A percentile compares a stretch with the other conserved stretches of the same genome.
Evolutionary conservation across 2,888 invertebrate species (phyloP).

Genomic region (Dolichomitus sp.): DNA sequence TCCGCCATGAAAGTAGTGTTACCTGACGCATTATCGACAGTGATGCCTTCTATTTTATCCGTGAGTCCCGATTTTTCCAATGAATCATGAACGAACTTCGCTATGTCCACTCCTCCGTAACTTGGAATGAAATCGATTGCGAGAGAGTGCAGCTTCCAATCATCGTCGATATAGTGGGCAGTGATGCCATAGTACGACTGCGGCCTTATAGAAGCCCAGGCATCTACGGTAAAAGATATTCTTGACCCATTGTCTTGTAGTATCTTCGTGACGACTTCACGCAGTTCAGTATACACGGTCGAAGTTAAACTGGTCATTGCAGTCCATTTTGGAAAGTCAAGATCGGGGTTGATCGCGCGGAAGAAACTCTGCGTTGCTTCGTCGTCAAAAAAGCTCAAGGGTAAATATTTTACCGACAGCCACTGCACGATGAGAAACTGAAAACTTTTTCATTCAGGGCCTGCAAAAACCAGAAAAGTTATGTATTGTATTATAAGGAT

Average conservation of each 20-base stretch:
- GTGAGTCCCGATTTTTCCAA: constrained; percentile 24
- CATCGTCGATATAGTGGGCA: constrained; percentile 7
- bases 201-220: constrained; percentile 17
- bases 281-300: constrained; percentile 2
- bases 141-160: constrained; percentile 13
- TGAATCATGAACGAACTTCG: constrained; percentile 3
- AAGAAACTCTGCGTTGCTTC: constrained; percentile 3
- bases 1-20: constrained; percentile 37
- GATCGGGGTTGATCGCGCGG: constrained; percentile 7
- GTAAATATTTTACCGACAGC: constrained; percentile 15
- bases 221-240: constrained; percentile 7
- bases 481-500: neutral
- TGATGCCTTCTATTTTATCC: constrained; percentile 20
- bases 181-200: constrained; percentile 21
- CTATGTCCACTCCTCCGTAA: constrained; percentile 5
- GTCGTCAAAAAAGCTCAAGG: neutral
- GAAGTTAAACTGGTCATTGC: constrained; percentile 18
- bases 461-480: neutral
- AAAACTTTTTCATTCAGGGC: constrained; percentile 6
- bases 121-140: constrained; percentile 27
- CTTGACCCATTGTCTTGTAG: constrained; percentile 2
- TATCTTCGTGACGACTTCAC: constrained; percentile 14
- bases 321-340: constrained; percentile 8
- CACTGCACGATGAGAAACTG: constrained; percentile 2
- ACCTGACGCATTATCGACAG: constrained; percentile 10